Evolutionary conservation across 2,888 invertebrate genomes (phyloP).

Genomic region (Kuschelorhynchus macadamiae): DNA sequence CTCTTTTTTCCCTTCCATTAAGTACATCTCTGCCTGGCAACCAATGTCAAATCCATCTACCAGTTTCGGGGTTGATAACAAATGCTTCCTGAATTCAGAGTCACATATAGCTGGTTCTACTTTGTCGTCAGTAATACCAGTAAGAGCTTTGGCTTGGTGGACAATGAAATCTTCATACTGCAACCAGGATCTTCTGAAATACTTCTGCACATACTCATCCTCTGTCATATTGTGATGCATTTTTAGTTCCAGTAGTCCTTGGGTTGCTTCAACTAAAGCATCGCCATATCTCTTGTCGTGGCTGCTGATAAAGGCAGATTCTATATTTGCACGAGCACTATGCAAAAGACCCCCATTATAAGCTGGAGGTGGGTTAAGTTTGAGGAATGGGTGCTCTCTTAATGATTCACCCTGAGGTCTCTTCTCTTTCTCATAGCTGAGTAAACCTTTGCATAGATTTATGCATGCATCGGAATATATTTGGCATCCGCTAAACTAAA

Average conservation of each 20-base stretch:
- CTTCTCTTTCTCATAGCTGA: conserved; percentile 11
- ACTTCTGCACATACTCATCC: not conserved
- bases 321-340: not conserved
- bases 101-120: not conserved
- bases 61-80: conserved; percentile 27
- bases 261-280: conserved; percentile 16
- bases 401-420: conserved; percentile 6
- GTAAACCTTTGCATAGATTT: not conserved
- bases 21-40: conserved; percentile 27
- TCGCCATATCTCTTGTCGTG: conserved; percentile 8
- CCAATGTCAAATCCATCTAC: conserved; percentile 32
- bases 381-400: conserved; percentile 22
- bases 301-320: not conserved
- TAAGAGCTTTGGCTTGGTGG: not conserved
- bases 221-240: conserved; percentile 23
- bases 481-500: conserved; percentile 15
- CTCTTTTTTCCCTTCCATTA: conserved; percentile 12
- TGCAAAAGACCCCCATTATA: not conserved
- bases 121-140: not conserved
- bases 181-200: not conserved
- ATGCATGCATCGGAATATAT: conserved; percentile 4
- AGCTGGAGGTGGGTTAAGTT: not conserved
- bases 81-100: conserved; percentile 16
- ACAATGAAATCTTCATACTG: conserved; percentile 10
- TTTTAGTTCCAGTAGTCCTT: conserved; percentile 15